These are phyloP conservation scores for Theonella swinhoei DNA, from an alignment of 37 sponge, comb jelly and placozoan species.

Conservation along the genomic window DNA sequence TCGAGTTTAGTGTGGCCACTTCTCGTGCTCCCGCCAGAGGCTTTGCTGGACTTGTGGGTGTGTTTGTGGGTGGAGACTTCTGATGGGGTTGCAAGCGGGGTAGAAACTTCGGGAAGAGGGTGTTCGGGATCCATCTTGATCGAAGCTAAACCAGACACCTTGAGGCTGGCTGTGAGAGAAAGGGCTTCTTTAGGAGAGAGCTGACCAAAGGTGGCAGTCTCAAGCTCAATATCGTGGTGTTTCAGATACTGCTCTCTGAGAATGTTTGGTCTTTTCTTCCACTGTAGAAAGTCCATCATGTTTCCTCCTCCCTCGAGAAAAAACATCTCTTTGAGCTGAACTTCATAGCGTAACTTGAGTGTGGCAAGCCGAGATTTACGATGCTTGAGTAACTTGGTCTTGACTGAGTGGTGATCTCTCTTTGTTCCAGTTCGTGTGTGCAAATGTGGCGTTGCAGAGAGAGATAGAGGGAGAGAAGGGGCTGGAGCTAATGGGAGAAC, in stretches of 20 bases:
- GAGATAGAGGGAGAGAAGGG: background rate
- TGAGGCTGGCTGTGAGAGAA: background rate
- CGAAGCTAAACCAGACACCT: background rate
- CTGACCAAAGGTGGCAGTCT: background rate
- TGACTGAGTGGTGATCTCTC: constrained; percentile 13
- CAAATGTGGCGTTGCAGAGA: background rate
- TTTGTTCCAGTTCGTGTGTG: background rate
- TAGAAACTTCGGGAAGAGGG: background rate
- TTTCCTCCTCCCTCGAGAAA: constrained; percentile 84
- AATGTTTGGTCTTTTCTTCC: constrained; percentile 85
- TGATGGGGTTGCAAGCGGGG: background rate
- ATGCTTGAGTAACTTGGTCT: constrained; percentile 33
- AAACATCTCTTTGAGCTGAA: constrained; percentile 82
- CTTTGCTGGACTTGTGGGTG: background rate
- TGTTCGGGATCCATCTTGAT: background rate
- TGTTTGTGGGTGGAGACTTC: background rate
- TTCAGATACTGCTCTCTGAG: constrained; percentile 76
- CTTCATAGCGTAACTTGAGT: constrained; percentile 51
- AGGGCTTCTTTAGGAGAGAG: constrained; percentile 29
- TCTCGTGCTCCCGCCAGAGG: background rate
- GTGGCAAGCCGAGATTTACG: background rate
- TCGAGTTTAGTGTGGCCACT: background rate
- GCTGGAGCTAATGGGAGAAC: background rate
- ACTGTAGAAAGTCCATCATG: constrained; percentile 82
- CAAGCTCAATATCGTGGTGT: constrained; percentile 55